phyloP scores from a whole-genome alignment of 2,797 vertebrate genomes.

The Myotis pilosus region DNA sequence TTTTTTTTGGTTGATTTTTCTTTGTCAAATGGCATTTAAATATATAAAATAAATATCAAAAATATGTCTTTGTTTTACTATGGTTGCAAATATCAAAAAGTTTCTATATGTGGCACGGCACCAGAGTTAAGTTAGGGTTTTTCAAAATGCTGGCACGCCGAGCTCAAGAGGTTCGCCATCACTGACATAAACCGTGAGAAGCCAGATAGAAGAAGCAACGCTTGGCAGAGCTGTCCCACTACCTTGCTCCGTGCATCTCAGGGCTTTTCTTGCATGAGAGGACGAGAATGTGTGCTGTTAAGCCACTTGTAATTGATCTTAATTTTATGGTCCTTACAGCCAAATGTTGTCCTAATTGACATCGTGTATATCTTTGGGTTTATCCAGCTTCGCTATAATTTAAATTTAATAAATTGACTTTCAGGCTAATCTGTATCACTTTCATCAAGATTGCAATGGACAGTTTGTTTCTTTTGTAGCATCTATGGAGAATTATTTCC shows the following conservation, averaged over 20 bases:
- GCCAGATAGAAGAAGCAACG: neutral
- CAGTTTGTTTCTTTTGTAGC: neutral
- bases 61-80: too few species aligned
- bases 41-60: too few species aligned
- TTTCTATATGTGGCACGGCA: too few species aligned
- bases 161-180: too few species aligned
- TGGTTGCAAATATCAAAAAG: too few species aligned
- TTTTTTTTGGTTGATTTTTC: too few species aligned
- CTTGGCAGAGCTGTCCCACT: neutral
- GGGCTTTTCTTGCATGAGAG: neutral
- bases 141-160: too few species aligned
- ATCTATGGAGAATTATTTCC: neutral
- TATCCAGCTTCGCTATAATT: neutral
- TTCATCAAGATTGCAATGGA: neutral
- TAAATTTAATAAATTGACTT: neutral
- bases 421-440: neutral
- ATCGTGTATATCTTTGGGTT: neutral
- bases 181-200: neutral
- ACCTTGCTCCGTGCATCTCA: rapidly evolving
- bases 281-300: neutral
- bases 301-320: neutral
- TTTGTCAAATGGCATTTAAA: too few species aligned
- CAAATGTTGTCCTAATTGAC: neutral
- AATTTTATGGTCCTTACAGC: neutral
- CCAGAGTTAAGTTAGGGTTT: too few species aligned